A percentile compares a stretch with the other conserved stretches of the same genome.
Evolutionary conservation across 2,888 invertebrate genomes (phyloP).

Genomic region (Diadegma fenestrale): DNA sequence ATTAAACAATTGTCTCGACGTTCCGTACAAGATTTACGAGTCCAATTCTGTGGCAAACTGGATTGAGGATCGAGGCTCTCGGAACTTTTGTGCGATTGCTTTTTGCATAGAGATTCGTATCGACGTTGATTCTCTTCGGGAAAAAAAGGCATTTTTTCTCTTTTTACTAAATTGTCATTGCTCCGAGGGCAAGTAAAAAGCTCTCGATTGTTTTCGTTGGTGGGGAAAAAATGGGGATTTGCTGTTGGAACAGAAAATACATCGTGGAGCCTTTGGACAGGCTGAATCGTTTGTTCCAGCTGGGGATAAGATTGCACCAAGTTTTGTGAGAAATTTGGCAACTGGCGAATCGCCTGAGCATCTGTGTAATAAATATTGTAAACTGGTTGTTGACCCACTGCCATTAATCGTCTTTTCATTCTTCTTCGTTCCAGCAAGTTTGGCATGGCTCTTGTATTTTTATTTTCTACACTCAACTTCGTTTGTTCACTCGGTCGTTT

Average conservation of each 20-base stretch:
- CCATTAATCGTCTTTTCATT: conserved; percentile 63
- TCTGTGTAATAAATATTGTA: conserved; percentile 70
- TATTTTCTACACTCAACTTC: background rate
- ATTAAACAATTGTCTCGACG: conserved; percentile 12
- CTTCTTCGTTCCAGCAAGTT: conserved; percentile 69
- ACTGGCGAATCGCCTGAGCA: conserved; percentile 55
- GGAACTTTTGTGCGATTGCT: background rate
- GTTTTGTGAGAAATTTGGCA: conserved; percentile 60
- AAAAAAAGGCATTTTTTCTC: conserved; percentile 34
- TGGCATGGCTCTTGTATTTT: conserved; percentile 56
- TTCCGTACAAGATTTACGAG: conserved; percentile 4
- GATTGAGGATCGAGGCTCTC: conserved; percentile 35
- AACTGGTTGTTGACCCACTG: conserved; percentile 53
- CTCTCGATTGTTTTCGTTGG: background rate
- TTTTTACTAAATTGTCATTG: background rate
- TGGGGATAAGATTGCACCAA: conserved; percentile 61
- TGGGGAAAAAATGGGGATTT: background rate
- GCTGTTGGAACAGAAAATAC: background rate
- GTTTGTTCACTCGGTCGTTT: conserved; percentile 64
- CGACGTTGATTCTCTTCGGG: conserved; percentile 63
- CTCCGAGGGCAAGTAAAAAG: background rate
- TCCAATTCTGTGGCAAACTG: conserved; percentile 38
- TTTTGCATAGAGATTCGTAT: conserved; percentile 16
- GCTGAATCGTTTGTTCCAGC: conserved; percentile 27
- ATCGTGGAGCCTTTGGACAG: background rate